Base-by-base conservation (phyloP, 2,797 vertebrate species). In the Vipera latastei region DNA sequence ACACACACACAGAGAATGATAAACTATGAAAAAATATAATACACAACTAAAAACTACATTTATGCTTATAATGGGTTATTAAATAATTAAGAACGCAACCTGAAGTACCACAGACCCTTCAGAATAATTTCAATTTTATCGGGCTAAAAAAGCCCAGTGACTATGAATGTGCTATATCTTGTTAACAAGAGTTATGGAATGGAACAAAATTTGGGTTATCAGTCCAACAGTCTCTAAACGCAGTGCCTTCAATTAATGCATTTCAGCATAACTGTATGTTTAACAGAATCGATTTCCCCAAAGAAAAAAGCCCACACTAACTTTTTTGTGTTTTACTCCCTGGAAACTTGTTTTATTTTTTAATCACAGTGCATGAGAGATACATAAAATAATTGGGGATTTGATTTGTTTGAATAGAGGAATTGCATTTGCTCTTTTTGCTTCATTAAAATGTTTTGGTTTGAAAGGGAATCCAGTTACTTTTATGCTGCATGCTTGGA, bases 21-120 rank as follows among this genome's bases (percentile, higher is more conserved):
- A 98, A 98, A 98, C 98, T 97, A 97, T 96, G 96, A 96, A 94
- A 98, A 97, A 97, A 95, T 92, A 97, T 97, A 98, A 98, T 97
- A 98, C 96, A 90, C 97, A 96, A 97, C 98, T 97, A 98, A 98
- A 98, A 98, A 98, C 97, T 98, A 97, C 97, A 97, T 97, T 92
- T 97, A 96, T 97, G 94, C 97, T 96, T 65, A 98, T 98, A 98
- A 98, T 98, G 98, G 97, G 96, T 97, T 98, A 97, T 98, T 98
- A 98, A 99, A 98, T 98, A 98, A 98, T 98, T 98, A 99, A 98
- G 97, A 98, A 98, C 98, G 98, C 98, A 98, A 98, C 98, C 98
- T 98, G 98, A 98, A 98, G 98, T 99, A 99, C 98, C 98, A 99
- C 98, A 98, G 97, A 97, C 95, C 96, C 97, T 96, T 97, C 97